phyloP scores from a whole-genome alignment of 2,797 vertebrate species.

The Acipenser transmontanus region DNA sequence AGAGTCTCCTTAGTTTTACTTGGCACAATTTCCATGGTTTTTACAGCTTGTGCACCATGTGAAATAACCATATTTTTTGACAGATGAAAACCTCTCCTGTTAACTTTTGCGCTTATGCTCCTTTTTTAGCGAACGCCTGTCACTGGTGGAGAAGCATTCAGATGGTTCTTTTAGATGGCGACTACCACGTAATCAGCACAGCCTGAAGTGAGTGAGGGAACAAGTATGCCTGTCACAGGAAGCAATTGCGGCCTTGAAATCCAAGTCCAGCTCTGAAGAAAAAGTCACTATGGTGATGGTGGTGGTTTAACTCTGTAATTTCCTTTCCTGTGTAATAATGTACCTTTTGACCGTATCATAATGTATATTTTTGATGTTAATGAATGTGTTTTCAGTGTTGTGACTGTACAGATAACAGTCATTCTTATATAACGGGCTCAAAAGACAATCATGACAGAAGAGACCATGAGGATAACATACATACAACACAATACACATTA shows the following conservation, averaged over 20 bases:
- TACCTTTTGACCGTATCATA: slow-evolving; percentile 97
- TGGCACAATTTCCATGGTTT: too few relatives aligned
- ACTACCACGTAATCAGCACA: slow-evolving; percentile 63
- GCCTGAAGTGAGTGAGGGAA: slow-evolving; percentile 62
- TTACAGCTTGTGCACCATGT: too few relatives aligned
- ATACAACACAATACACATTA: slow-evolving; percentile 38
- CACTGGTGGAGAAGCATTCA: slow-evolving; percentile 91
- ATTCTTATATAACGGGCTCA: slow-evolving; percentile 37
- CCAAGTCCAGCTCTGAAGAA: slow-evolving; percentile 65
- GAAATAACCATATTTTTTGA: too few relatives aligned
- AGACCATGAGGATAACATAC: slow-evolving; percentile 46
- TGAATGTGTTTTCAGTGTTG: slow-evolving; percentile 92
- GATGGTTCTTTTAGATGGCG: slow-evolving; percentile 95
- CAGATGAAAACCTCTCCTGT: too few relatives aligned
- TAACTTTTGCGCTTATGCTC: neutral
- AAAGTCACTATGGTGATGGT: slow-evolving; percentile 56
- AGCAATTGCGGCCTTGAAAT: slow-evolving; percentile 57
- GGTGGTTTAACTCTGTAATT: slow-evolving; percentile 68
- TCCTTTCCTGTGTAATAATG: slow-evolving; percentile 90
- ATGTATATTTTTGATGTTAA: slow-evolving; percentile 94
- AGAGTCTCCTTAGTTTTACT: too few relatives aligned
- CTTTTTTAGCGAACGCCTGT: slow-evolving; percentile 89
- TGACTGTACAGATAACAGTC: slow-evolving; percentile 45
- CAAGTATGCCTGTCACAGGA: slow-evolving; percentile 81
- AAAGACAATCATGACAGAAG: slow-evolving; percentile 85